phyloP scores from a whole-genome alignment of 2,888 invertebrate genomes.

The Agriopis leucophaearia region DNA sequence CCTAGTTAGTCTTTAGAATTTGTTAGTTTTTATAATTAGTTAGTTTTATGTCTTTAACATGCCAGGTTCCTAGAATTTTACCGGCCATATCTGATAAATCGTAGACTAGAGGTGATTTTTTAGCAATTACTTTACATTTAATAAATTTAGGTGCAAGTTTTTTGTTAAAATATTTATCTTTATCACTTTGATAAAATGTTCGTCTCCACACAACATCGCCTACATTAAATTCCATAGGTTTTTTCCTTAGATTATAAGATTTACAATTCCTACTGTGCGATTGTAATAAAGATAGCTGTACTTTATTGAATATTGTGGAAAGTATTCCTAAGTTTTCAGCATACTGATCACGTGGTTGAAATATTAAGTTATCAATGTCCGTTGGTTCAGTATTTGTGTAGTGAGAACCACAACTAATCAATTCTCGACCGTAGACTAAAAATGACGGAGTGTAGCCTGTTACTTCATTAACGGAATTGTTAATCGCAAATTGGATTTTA shows the following conservation, averaged over 20 bases:
- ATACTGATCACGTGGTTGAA: slow-evolving; percentile 39
- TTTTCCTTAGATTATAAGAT: slow-evolving; percentile 40
- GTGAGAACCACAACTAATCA: slow-evolving; percentile 31
- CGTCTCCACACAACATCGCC: slow-evolving; percentile 34
- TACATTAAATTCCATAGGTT: slow-evolving; percentile 41
- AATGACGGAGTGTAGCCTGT: slow-evolving; percentile 46
- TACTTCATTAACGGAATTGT: slow-evolving; percentile 44
- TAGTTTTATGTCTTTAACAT: slow-evolving; percentile 39
- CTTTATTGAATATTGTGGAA: slow-evolving; percentile 33
- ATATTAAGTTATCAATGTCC: slow-evolving; percentile 29
- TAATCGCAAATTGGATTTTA: slow-evolving; percentile 45
- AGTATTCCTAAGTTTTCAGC: slow-evolving; percentile 30
- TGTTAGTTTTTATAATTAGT: background rate
- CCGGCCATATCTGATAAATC: slow-evolving; percentile 38
- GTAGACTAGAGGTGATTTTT: slow-evolving; percentile 43
- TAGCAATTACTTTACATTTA: slow-evolving; percentile 33
- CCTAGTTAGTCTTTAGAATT: no score
- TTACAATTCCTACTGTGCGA: slow-evolving; percentile 33
- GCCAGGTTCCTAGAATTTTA: slow-evolving; percentile 37
- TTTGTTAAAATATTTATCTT: slow-evolving; percentile 41
- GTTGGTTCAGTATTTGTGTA: slow-evolving; percentile 32
- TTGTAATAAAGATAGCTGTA: slow-evolving; percentile 27
- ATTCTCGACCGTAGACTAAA: slow-evolving; percentile 37
- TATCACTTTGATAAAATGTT: slow-evolving; percentile 41
- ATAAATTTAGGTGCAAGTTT: slow-evolving; percentile 46